Evolutionary conservation across 2,888 invertebrate species (phyloP).

Genomic region (Ormyrus labotus): DNA sequence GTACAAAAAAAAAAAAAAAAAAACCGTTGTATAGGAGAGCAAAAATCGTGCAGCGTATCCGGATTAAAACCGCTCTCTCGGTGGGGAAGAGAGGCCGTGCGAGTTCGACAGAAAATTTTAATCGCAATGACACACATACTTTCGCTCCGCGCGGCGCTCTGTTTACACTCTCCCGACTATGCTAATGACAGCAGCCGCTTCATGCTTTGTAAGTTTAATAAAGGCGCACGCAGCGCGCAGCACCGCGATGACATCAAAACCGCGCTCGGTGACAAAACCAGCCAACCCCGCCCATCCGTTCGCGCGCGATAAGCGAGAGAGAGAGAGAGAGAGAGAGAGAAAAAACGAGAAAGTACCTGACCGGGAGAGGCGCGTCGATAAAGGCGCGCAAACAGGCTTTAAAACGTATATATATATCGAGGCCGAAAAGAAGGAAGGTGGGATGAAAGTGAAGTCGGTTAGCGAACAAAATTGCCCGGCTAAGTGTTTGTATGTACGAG

Average conservation of each 20-base stretch:
- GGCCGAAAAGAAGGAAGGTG: too few species aligned
- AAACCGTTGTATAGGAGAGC: too few species aligned
- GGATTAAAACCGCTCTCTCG: too few species aligned
- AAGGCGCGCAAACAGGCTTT: too few species aligned
- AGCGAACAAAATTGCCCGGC: too few species aligned
- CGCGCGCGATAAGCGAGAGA: background rate
- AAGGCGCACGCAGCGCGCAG: conserved; percentile 18
- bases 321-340: conserved; percentile 14
- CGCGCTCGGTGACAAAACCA: conserved; percentile 17
- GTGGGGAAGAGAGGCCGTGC: too few species aligned
- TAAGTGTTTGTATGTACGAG: too few species aligned
- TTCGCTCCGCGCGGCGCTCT: background rate
- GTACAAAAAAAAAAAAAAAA: too few species aligned
- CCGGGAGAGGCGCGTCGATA: too few species aligned
- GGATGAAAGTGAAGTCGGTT: too few species aligned
- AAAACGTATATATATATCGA: too few species aligned
- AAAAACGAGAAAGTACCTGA: conserved; percentile 48
- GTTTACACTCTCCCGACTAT: background rate
- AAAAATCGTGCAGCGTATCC: too few species aligned
- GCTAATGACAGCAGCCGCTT: conserved; percentile 16
- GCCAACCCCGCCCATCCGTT: conserved; percentile 8
- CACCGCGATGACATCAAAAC: conserved; percentile 21
- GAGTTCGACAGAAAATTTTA: background rate
- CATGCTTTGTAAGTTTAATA: conserved; percentile 43
- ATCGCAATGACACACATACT: conserved; percentile 28